Percentiles rank a stretch among this genome's conserved stretches.
Conservation (phyloP, 2,113 vertebrate genomes). For the Corythornis cristatus region DNA sequence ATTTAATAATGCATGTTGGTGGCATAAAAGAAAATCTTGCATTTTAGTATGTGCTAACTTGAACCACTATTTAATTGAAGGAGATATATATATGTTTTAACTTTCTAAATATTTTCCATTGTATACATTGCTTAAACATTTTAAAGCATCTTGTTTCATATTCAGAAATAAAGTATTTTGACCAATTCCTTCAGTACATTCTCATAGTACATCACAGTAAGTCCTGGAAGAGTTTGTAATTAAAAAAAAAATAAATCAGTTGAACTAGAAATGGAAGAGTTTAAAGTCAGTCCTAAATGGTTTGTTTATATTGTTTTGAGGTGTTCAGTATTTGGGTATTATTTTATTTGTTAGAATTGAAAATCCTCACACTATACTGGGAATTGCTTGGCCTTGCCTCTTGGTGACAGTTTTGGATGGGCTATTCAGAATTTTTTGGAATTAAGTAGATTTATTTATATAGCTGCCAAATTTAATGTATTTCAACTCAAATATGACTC, state of each 20-base stretch:
- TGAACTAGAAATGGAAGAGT: not conserved
- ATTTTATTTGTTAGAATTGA: not conserved
- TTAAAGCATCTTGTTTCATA: not conserved
- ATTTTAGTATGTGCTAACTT: conserved; percentile 51
- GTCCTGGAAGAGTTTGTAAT: not conserved
- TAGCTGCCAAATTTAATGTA: not conserved
- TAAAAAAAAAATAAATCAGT: not conserved
- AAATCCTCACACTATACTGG: not conserved
- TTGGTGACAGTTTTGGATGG: not conserved
- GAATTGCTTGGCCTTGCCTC: not conserved
- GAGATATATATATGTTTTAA: not conserved
- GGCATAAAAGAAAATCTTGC: conserved; percentile 34
- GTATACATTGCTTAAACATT: not conserved
- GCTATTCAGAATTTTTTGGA: not conserved
- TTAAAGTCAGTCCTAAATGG: not conserved
- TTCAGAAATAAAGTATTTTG: not conserved
- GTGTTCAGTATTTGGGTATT: not conserved
- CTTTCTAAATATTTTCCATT: not conserved
- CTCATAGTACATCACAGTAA: not conserved
- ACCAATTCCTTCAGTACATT: not conserved
- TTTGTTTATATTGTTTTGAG: not conserved
- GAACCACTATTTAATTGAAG: conserved; percentile 22
- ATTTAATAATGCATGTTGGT: conserved; percentile 65
- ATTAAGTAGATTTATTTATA: not conserved
- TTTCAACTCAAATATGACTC: not conserved